Conservation (phyloP, 2,888 invertebrate genomes). For the Melipona beecheii region DNA sequence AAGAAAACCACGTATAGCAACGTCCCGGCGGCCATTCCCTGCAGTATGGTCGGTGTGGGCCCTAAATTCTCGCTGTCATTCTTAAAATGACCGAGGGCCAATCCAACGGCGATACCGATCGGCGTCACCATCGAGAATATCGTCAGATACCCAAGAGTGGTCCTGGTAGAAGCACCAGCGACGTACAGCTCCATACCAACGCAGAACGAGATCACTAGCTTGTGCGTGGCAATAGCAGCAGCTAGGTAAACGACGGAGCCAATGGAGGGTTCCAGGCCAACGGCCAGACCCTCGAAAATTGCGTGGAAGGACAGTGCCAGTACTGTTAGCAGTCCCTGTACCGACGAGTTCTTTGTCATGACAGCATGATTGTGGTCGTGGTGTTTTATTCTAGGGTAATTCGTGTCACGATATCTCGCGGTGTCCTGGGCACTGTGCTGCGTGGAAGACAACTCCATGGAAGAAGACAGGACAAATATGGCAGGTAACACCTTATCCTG, state of each 20-base stretch:
- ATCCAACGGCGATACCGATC: constrained; percentile 88
- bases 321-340: constrained; percentile 87
- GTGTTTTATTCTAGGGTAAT: constrained; percentile 41
- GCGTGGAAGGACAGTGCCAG: constrained; percentile 89
- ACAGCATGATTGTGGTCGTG: constrained; percentile 55
- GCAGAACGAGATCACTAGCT: constrained; percentile 88
- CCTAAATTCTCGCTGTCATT: constrained; percentile 83
- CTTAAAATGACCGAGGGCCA: constrained; percentile 84
- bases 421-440: constrained; percentile 44
- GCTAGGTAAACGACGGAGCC: constrained; percentile 85
- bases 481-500: constrained; percentile 71
- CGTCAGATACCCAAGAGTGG: constrained; percentile 86
- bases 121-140: constrained; percentile 89
- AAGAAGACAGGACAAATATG: constrained; percentile 76
- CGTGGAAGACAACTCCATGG: constrained; percentile 61
- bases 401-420: constrained; percentile 41
- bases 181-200: constrained; percentile 87
- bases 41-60: constrained; percentile 86
- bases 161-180: constrained; percentile 85
- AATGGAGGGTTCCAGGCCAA: constrained; percentile 87
- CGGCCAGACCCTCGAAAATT: constrained; percentile 89
- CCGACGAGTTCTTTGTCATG: constrained; percentile 82
- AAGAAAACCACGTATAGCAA: constrained; percentile 92
- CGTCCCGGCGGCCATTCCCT: constrained; percentile 92
- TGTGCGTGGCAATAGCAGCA: constrained; percentile 88